Evolutionary conservation across 2,113 vertebrate genomes (phyloP).

Genomic region (Scomber colias): DNA sequence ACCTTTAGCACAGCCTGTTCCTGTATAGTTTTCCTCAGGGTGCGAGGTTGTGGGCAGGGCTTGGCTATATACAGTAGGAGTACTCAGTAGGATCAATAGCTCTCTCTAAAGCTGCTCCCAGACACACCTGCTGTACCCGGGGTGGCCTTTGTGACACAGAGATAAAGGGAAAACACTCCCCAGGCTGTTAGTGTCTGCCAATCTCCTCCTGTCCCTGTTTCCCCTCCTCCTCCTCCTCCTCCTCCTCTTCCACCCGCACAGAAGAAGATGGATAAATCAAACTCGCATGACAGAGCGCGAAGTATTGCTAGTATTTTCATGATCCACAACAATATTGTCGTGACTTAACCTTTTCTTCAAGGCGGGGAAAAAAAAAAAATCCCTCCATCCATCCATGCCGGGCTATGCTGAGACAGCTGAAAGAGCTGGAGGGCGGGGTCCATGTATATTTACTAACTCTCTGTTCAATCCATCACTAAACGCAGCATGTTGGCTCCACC

Average conservation of each 20-base stretch:
- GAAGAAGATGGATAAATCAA: slow-evolving; percentile 77
- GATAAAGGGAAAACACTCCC: slow-evolving; percentile 79
- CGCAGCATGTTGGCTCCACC: slow-evolving; percentile 71
- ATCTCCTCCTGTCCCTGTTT: slow-evolving; percentile 39
- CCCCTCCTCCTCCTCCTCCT: slow-evolving; percentile 14
- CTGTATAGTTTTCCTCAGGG: slow-evolving; percentile 73
- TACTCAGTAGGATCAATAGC: slow-evolving; percentile 77
- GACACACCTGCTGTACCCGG: slow-evolving; percentile 75
- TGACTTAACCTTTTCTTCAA: slow-evolving; percentile 83
- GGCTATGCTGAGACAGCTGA: slow-evolving; percentile 82
- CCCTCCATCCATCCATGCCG: slow-evolving; percentile 62
- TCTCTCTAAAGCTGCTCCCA: slow-evolving; percentile 70
- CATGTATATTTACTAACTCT: slow-evolving; percentile 86
- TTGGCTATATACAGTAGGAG: slow-evolving; percentile 72
- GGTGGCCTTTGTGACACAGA: slow-evolving; percentile 79
- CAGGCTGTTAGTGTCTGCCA: slow-evolving; percentile 64
- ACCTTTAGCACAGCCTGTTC: slow-evolving; percentile 73
- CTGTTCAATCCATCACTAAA: slow-evolving; percentile 83
- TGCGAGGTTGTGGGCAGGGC: slow-evolving; percentile 65
- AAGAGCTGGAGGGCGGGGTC: slow-evolving; percentile 75
- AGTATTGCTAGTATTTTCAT: slow-evolving; percentile 78
- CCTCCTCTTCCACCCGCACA: slow-evolving; percentile 18
- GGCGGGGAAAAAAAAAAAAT: slow-evolving; percentile 48
- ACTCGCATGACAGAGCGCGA: slow-evolving; percentile 55
- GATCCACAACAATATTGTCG: slow-evolving; percentile 81